Evolutionary conservation across 2,888 invertebrate genomes (phyloP).

Genomic region (Octonoba sinensis): DNA sequence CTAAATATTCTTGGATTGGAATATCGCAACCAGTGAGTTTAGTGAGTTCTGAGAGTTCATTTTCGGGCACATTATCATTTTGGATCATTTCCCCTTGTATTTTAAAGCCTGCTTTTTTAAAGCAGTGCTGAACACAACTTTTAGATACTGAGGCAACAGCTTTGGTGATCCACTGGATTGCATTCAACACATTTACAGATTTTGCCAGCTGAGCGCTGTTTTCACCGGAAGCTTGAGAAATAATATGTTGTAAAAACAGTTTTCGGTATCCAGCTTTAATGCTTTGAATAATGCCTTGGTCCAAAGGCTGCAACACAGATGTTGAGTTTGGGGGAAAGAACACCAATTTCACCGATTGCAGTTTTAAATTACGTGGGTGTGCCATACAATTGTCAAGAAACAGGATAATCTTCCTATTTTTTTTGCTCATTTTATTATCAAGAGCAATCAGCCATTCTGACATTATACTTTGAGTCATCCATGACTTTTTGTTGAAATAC

Average conservation of each 20-base stretch:
- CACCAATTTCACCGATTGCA: slow-evolving; percentile 1
- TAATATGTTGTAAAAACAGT: background rate
- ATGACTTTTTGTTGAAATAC: slow-evolving; percentile 23
- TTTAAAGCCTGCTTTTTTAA: slow-evolving; percentile 3
- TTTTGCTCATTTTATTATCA: slow-evolving; percentile 12
- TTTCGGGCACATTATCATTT: background rate
- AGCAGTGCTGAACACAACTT: slow-evolving; percentile 19
- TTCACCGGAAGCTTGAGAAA: slow-evolving; percentile 19
- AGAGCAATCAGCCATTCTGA: slow-evolving; percentile 7
- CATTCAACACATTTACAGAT: slow-evolving; percentile 19
- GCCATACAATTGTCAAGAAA: background rate
- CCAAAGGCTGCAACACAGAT: slow-evolving; percentile 13
- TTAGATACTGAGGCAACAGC: slow-evolving; percentile 7
- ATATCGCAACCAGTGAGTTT: background rate
- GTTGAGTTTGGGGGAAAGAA: slow-evolving; percentile 9
- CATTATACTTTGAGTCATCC: slow-evolving; percentile 23
- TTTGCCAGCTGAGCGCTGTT: slow-evolving; percentile 13
- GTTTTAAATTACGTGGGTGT: slow-evolving; percentile 9
- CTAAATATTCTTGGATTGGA: slow-evolving; percentile 10
- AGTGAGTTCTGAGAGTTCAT: slow-evolving; percentile 6
- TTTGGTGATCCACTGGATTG: slow-evolving; percentile 15
- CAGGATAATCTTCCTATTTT: background rate
- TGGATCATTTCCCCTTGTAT: background rate
- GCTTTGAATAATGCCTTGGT: slow-evolving; percentile 12
- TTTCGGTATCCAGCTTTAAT: slow-evolving; percentile 6